These are phyloP conservation scores for Datnioides undecimradiatus DNA, from an alignment of 2,113 vertebrate genomes.

Conservation along the genomic window DNA sequence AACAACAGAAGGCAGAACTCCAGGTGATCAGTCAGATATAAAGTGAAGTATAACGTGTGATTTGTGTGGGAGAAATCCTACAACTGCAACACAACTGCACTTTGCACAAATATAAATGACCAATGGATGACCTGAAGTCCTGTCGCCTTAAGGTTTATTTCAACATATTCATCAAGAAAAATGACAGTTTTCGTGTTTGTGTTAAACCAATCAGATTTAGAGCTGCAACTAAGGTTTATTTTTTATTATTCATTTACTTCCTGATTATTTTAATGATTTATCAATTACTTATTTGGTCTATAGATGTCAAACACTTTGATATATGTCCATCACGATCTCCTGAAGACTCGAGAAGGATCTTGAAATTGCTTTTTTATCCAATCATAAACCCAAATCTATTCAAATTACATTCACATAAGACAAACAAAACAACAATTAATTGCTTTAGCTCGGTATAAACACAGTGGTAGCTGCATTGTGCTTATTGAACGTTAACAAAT, in stretches of 20 bases:
- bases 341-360: background rate
- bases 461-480: background rate
- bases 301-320: background rate
- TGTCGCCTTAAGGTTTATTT: background rate
- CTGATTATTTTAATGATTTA: background rate
- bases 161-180: background rate
- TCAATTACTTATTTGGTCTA: background rate
- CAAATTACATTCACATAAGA: background rate
- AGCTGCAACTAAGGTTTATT: too few species aligned
- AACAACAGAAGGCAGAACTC: conserved; percentile 29
- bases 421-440: background rate
- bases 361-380: background rate
- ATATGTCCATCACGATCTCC: background rate
- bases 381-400: background rate
- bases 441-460: background rate
- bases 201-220: too few species aligned
- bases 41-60: background rate
- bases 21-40: background rate
- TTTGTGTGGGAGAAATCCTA: background rate
- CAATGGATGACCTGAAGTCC: background rate
- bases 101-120: background rate
- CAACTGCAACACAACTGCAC: background rate
- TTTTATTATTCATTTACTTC: background rate
- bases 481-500: background rate
- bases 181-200: too few species aligned